phyloP scores from a whole-genome alignment of 2,797 vertebrate species.

The Megalops cyprinoides region DNA sequence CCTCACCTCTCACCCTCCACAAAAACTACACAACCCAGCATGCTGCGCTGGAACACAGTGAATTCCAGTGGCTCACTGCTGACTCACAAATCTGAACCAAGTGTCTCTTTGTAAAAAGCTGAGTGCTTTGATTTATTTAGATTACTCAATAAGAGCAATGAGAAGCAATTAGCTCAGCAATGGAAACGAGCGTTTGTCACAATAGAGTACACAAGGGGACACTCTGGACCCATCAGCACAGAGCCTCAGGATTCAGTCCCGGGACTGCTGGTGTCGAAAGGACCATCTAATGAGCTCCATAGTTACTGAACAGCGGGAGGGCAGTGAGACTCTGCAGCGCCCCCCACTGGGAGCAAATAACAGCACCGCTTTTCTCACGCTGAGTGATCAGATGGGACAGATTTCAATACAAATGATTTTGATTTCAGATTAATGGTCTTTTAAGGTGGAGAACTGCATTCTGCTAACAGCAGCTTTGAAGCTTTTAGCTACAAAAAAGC shows the following conservation, averaged over 20 bases:
- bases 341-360: background rate
- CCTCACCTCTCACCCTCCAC: too few relatives aligned
- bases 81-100: background rate
- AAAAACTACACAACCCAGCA: too few relatives aligned
- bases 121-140: background rate
- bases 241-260: too few relatives aligned
- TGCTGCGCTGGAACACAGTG: too few relatives aligned
- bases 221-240: background rate
- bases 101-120: background rate
- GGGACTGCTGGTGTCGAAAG: too few relatives aligned
- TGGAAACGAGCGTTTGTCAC: too few relatives aligned
- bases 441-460: constrained; percentile 54
- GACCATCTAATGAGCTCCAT: too few relatives aligned
- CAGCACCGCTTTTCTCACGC: constrained; percentile 14
- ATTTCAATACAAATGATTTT: constrained; percentile 34
- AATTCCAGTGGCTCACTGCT: background rate
- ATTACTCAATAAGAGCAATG: background rate
- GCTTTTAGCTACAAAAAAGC: constrained; percentile 41
- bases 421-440: constrained; percentile 50
- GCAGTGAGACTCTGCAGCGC: background rate
- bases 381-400: constrained; percentile 26
- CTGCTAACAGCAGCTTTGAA: constrained; percentile 42
- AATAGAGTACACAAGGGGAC: background rate
- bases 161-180: background rate
- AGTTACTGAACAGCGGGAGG: too few relatives aligned